A percentile compares a stretch with the other conserved stretches of the same genome.
These are phyloP conservation scores for Hypomecis punctinalis DNA, from an alignment of 2,888 invertebrate species.

Conservation along the genomic window DNA sequence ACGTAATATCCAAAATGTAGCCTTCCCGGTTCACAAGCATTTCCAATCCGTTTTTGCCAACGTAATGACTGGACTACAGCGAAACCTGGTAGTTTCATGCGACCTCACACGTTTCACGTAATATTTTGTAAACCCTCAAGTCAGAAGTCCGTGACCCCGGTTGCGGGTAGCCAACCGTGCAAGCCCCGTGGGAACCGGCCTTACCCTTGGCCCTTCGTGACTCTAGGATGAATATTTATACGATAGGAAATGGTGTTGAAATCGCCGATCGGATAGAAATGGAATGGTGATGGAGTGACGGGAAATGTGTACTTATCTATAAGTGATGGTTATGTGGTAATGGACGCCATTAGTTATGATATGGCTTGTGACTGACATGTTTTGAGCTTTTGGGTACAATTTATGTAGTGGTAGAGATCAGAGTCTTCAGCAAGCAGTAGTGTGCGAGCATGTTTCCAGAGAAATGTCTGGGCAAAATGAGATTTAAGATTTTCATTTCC, in stretches of 20 bases:
- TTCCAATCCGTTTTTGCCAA: no score
- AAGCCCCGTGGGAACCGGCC: conserved; percentile 54
- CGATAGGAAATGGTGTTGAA: conserved; percentile 28
- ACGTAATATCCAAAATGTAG: no score
- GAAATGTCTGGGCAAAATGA: no score
- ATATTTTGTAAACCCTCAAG: conserved; percentile 28
- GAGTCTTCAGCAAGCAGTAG: no score
- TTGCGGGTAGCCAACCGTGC: conserved; percentile 53
- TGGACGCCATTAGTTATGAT: neutral
- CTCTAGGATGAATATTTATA: conserved; percentile 34
- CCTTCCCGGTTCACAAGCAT: no score
- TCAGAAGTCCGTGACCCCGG: conserved; percentile 47
- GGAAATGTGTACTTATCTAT: conserved; percentile 19
- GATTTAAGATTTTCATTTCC: no score
- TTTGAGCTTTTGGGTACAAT: no score
- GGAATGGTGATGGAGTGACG: conserved; percentile 15
- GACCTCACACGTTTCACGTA: conserved; percentile 28
- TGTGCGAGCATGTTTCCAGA: no score
- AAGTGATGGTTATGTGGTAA: conserved; percentile 11
- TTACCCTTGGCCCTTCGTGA: conserved; percentile 37
- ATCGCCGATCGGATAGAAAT: conserved; percentile 25
- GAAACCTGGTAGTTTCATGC: conserved; percentile 2
- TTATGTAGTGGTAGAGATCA: no score
- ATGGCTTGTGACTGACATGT: neutral
- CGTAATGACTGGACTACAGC: no score